These are phyloP conservation scores for Tuberolachnus salignus DNA, from an alignment of 2,888 invertebrate genomes.

Conservation along the genomic window DNA sequence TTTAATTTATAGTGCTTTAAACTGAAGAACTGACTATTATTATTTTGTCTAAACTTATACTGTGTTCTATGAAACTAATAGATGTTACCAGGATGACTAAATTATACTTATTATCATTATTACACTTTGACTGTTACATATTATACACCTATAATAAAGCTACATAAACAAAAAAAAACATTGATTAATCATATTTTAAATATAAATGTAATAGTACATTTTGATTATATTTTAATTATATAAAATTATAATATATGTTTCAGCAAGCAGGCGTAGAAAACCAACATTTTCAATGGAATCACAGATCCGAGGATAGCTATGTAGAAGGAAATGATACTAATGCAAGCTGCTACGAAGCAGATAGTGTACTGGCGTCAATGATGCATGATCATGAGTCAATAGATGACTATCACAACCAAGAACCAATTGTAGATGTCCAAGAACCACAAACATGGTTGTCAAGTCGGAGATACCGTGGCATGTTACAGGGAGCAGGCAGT, in stretches of 20 bases:
- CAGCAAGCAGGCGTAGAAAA: constrained; percentile 39
- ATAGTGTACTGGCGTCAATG: constrained; percentile 42
- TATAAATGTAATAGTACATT: neutral
- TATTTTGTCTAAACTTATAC: no score
- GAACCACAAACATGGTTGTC: constrained; percentile 18
- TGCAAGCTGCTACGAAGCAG: constrained; percentile 36
- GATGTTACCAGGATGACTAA: no score
- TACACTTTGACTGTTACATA: no score
- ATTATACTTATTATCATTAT: no score
- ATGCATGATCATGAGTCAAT: constrained; percentile 30
- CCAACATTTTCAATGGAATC: constrained; percentile 40
- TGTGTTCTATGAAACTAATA: no score
- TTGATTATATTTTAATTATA: neutral
- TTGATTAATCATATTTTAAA: no score
- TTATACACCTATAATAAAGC: no score
- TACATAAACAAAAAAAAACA: no score
- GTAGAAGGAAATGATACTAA: constrained; percentile 32
- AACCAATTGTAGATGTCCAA: constrained; percentile 45
- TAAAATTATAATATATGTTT: constrained; percentile 18
- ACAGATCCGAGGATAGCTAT: constrained; percentile 43
- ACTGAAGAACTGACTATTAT: no score
- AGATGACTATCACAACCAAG: constrained; percentile 35
- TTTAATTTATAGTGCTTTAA: no score
- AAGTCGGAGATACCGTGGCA: constrained; percentile 14
- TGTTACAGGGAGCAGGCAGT: neutral